Evolutionary conservation across 2,797 vertebrate species (phyloP), one percentile per base, ranked within the genome.

Genomic region (Podarcis lilfordi): DNA sequence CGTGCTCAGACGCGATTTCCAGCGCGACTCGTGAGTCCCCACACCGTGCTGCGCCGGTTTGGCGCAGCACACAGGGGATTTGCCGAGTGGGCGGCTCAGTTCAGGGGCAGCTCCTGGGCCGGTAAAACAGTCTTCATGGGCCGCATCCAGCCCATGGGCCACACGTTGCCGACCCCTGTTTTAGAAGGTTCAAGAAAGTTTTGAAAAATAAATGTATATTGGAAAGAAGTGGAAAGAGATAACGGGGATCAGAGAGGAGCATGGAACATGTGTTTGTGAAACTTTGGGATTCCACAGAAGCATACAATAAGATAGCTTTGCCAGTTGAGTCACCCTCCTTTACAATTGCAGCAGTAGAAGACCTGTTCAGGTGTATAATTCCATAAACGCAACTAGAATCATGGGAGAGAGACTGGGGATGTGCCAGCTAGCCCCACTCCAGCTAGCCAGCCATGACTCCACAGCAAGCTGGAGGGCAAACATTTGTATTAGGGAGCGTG

Each of bases 31-130:
- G 2, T 10, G 45, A 45, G 45, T 45, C 45, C 45, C 45, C 10
- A 0, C 9, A 3, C 45, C 0, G 0, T 11, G 45, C 9, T 45
- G 2, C 2, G 10, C 45, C 45, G 2, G 9, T 45, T 45, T 45
- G 3, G 45, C 10, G 1, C 45, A 45, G 45, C 2, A 0, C 10
- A 11, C 45, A 3, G 45, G 45, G 10, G 45, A 45, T 1, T 45
- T 1, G 45, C 45, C 45, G 10, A 45, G 45, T 2, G 8, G 43
- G 43, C 8, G 43, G 8, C 45, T 45, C 9, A 45, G 10, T 45
- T 45, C 2, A 0, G 45, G 45, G 45, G 45, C 45, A 11, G 45
- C 2, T 45, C 10, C 9, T 45, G 45, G 9, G 9, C 2, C 10
- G 10, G 45, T 45, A 45, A 45, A 45, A 45, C 0, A 0, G 43